Base-by-base conservation (phyloP, 2,888 invertebrate genomes). In the Oxytorus armatus region DNA sequence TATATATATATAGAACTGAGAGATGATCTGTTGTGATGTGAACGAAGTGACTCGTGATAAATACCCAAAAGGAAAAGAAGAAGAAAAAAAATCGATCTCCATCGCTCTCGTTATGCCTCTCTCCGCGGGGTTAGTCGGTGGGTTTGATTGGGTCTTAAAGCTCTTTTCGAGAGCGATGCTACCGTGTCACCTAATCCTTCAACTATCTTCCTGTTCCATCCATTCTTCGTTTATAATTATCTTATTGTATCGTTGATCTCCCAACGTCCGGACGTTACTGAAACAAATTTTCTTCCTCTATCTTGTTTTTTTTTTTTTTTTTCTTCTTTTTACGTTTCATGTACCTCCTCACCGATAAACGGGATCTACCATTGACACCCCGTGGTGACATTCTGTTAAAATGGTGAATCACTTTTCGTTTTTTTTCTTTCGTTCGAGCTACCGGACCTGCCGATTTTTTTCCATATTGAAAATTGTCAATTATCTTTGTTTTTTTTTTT, bases 151-250 rank as follows among this genome's bases (percentile, higher is more conserved):
- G 88, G 80, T 85, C 84, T 86, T 87, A 86, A 80, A 86, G 78
- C 84, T 51, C 10, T 7, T 42, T 21, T 16, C 44, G 73, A 69
- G 33, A 51, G 47, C n/a, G n/a, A n/a, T n/a, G 84, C 85, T 87
- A 88, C 87, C 87, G 86, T 83, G 65, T 55, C 73, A n/a, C 63
- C 89, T 90, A 88, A 90, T 90, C 90, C 88, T 84, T 85, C 83
- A 72, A 79, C 21, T 88, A 90, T 90, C 90, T 88, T 66, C 77
- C 70, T 85, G 84, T 84, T n/a, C 87, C 86, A 88, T 90, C 88
- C 87, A 79, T 84, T 83, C 76, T 81, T 57, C 66, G 63, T 85
- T 42, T 44, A 84, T 89, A 86, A 90, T 90, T 89, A 88, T 90
- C 89, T 89, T 86, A 90, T 90, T 90, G 90, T 90, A 82, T 85